Base-by-base conservation (phyloP, 2,797 vertebrate species). In the Galagoides demidoff region DNA sequence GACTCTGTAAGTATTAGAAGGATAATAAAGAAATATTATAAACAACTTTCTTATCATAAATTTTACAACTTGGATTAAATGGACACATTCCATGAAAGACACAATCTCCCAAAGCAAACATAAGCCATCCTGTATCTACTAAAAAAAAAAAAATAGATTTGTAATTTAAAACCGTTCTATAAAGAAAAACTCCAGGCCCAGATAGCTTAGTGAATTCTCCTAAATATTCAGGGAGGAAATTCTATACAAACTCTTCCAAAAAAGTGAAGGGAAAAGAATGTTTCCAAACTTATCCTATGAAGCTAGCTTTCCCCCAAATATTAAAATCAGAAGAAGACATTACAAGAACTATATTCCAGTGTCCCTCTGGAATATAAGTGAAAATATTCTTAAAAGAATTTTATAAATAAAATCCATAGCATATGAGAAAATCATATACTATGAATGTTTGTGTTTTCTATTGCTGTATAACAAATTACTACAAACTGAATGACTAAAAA, bases 331-430 rank as follows among this genome's bases (percentile, higher is more conserved):
- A 27, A 77, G 12, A 71, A 79, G 13, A 61, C 63, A 34, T 55
- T 79, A 31, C 27, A 31, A 64, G 61, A 64, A 31, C 5, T 31
- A 64, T 64, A 64, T 64, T 29, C 5, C 61, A 31, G 29, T 19
- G 57, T 52, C 3, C n/a, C 37, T 49, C 66, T 85, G 57, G 45
- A 87, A 82, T 25, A 39, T 6, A 68, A 22, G 57, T 87, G 14
- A 87, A 89, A 92, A 74, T 74, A 34, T 55, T 78, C 82, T 81
- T 64, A 64, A 59, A n/a, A 84, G 37, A 73, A 64, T 45, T 83
- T 90, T 57, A 87, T 25, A 82, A 86, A 63, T 37, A 9, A 90
- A 95, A 63, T 76, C 17, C 7, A 92, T 12, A 81, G 70, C 59
- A 59, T 20, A 71, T 31, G 39, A 71, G 55, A 94, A 61, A 31